A percentile compares a stretch with the other conserved stretches of the same genome.
These are phyloP conservation scores for Teleogryllus oceanicus DNA, from an alignment of 2,888 invertebrate species.

Conservation along the genomic window DNA sequence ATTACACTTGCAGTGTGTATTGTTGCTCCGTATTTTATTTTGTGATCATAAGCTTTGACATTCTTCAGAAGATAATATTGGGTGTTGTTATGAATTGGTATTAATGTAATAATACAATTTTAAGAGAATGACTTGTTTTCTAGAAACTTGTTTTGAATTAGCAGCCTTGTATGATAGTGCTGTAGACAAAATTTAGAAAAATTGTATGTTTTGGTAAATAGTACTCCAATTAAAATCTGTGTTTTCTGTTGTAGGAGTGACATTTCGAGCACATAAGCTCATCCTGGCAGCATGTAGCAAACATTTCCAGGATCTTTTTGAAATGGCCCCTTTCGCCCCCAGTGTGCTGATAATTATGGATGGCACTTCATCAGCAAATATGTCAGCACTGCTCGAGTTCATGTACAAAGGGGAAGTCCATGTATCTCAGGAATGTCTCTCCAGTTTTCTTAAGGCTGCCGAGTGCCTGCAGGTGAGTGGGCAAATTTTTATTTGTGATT, in stretches of 20 bases:
- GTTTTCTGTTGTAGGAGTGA: slow-evolving; percentile 64
- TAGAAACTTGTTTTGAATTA: too few relatives aligned
- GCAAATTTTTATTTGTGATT: too few relatives aligned
- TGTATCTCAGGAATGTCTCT: slow-evolving; percentile 86
- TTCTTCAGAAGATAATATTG: too few relatives aligned
- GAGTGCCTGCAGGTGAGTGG: slow-evolving; percentile 75
- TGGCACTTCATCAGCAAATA: slow-evolving; percentile 84
- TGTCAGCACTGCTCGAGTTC: slow-evolving; percentile 86
- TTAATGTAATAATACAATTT: too few relatives aligned
- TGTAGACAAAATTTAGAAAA: too few relatives aligned
- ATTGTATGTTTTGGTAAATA: too few relatives aligned
- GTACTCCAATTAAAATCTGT: neutral
- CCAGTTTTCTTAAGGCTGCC: slow-evolving; percentile 86
- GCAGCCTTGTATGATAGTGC: too few relatives aligned
- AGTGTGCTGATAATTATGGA: slow-evolving; percentile 81
- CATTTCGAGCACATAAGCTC: slow-evolving; percentile 86
- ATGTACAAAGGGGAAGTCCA: slow-evolving; percentile 95
- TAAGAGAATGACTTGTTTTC: too few relatives aligned
- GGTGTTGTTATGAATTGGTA: too few relatives aligned
- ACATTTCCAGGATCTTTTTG: slow-evolving; percentile 87
- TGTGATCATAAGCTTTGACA: too few relatives aligned
- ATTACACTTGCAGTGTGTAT: too few relatives aligned
- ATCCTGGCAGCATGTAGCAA: slow-evolving; percentile 91
- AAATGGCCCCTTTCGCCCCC: slow-evolving; percentile 77
- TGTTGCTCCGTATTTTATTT: too few relatives aligned